Evolutionary conservation across 2,113 vertebrate genomes (phyloP).

Genomic region (Onychostruthus taczanowskii): DNA sequence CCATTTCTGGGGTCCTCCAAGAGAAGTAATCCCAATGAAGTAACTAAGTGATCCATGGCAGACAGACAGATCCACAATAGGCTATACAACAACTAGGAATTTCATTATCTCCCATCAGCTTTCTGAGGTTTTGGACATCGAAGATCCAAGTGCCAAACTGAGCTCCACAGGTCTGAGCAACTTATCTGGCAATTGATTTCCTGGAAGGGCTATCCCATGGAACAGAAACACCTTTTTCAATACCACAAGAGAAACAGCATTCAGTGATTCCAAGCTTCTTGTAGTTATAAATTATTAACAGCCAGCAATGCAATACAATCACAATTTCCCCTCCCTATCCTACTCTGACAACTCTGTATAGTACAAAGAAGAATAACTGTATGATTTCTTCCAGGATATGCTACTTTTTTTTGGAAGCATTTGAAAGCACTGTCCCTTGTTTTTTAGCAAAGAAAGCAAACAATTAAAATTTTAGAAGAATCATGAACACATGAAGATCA

Average conservation of each 20-base stretch:
- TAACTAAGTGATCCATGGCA: neutral
- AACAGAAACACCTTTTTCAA: neutral
- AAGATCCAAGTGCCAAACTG: neutral
- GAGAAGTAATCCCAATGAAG: neutral
- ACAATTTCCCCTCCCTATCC: neutral
- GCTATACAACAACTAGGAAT: neutral
- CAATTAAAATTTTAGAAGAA: neutral
- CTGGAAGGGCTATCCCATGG: neutral
- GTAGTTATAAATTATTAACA: conserved; percentile 7
- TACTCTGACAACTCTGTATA: neutral
- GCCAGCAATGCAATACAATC: neutral
- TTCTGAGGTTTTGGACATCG: neutral
- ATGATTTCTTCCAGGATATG: neutral
- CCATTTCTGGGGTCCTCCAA: neutral
- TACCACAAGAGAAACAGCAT: neutral
- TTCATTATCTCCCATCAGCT: neutral
- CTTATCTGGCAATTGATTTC: neutral
- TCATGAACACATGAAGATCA: neutral
- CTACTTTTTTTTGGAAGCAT: neutral
- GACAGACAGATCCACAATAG: neutral
- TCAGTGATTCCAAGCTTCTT: neutral
- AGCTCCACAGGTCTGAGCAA: neutral
- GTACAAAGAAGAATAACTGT: neutral
- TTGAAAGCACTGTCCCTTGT: neutral
- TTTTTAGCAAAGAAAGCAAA: neutral